phyloP scores from a whole-genome alignment of 2,797 vertebrate genomes.

The Anguilla anguilla region DNA sequence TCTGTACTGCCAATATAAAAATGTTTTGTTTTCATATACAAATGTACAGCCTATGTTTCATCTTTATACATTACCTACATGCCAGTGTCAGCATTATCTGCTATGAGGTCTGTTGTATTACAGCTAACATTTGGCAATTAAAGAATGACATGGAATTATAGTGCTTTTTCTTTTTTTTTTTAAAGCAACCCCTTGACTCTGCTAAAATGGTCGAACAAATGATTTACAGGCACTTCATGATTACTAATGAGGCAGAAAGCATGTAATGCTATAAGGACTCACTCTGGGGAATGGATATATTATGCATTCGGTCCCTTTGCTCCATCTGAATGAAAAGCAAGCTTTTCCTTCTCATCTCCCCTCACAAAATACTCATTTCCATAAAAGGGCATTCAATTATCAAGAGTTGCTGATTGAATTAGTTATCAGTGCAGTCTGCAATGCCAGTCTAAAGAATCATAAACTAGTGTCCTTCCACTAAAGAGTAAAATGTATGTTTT shows the following conservation, averaged over 20 bases:
- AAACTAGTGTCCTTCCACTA: background rate
- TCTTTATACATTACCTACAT: no score
- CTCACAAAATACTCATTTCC: background rate
- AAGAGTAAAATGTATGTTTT: background rate
- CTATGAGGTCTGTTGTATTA: no score
- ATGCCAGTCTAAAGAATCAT: background rate
- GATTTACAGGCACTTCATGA: background rate
- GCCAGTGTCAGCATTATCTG: no score
- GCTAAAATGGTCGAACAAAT: background rate
- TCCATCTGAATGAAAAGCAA: background rate
- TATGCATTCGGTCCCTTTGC: background rate
- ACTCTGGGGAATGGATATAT: background rate
- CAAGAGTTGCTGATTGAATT: background rate
- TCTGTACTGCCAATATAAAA: no score
- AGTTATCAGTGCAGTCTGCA: background rate
- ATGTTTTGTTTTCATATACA: no score
- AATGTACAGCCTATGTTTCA: no score
- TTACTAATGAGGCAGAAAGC: constrained; percentile 4
- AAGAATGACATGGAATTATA: no score
- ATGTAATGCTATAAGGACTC: background rate
- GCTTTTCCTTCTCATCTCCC: background rate
- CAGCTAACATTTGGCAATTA: no score
- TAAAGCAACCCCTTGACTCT: background rate
- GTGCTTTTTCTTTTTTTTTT: background rate
- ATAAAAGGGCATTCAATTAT: background rate